Evolutionary conservation across 2,888 invertebrate genomes (phyloP).

Genomic region (Esperia sulphurella): DNA sequence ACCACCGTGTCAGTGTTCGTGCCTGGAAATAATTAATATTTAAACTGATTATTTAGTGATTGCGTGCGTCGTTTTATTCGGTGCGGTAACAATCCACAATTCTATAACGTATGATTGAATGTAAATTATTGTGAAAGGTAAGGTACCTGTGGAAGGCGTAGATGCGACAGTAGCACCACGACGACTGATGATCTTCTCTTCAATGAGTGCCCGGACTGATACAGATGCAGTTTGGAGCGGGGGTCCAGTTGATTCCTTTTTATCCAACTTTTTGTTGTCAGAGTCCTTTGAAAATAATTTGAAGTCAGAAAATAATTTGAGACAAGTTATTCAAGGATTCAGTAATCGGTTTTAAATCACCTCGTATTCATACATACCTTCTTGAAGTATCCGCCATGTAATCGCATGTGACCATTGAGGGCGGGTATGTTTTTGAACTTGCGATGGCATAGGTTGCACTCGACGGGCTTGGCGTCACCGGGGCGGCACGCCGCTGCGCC

Average conservation of each 20-base stretch:
- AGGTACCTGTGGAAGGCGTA: constrained; percentile 40
- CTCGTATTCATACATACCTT: constrained; percentile 77
- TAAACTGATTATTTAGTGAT: not conserved
- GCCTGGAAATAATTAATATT: constrained; percentile 28
- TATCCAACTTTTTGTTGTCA: constrained; percentile 91
- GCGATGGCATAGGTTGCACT: constrained; percentile 96
- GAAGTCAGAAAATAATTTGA: not conserved
- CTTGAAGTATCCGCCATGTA: constrained; percentile 98
- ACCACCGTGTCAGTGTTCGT: constrained; percentile 38
- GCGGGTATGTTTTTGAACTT: constrained; percentile 99
- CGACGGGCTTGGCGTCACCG: constrained; percentile 90
- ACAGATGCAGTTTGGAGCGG: constrained; percentile 95
- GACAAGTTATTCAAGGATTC: not conserved
- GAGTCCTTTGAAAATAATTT: constrained; percentile 80
- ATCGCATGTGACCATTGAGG: constrained; percentile 97
- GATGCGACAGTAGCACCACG: constrained; percentile 77
- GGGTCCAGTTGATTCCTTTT: constrained; percentile 89
- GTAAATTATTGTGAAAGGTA: not conserved
- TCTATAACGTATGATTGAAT: too few species aligned
- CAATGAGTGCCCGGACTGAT: constrained; percentile 92
- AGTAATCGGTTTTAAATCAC: too few species aligned
- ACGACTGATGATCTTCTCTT: constrained; percentile 95
- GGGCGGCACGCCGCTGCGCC: constrained; percentile 43
- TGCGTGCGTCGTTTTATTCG: too few species aligned
- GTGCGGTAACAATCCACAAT: too few species aligned